These are phyloP conservation scores for Drosophila nikananu DNA, from an alignment of 1,140 invertebrate genomes.

Conservation along the genomic window DNA sequence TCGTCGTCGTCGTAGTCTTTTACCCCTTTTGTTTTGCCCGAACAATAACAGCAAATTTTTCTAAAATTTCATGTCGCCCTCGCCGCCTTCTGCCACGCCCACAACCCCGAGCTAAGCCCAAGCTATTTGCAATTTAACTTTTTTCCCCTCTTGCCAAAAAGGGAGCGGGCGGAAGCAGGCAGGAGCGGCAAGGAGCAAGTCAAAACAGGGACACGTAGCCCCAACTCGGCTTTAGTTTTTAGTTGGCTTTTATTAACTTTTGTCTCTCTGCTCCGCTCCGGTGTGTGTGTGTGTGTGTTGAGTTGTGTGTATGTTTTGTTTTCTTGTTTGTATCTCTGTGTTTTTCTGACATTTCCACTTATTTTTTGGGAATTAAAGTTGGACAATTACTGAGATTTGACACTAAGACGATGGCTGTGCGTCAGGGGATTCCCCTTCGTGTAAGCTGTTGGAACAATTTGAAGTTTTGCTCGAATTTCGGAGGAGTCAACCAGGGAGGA, in stretches of 20 bases:
- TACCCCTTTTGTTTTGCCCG: constrained; percentile 67
- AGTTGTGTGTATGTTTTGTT: constrained; percentile 14
- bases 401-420: constrained; percentile 53
- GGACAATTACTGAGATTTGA: constrained; percentile 77
- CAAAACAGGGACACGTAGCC: constrained; percentile 72
- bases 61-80: constrained; percentile 76
- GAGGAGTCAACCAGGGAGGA: constrained; percentile 20
- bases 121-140: constrained; percentile 82
- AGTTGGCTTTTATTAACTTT: constrained; percentile 83
- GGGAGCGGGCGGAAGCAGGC: not conserved
- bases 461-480: constrained; percentile 63
- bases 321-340: constrained; percentile 19
- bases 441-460: constrained; percentile 58
- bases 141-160: constrained; percentile 41
- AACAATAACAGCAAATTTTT: constrained; percentile 82
- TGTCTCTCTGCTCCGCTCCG: constrained; percentile 39
- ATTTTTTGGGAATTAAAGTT: constrained; percentile 72
- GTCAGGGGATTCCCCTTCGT: constrained; percentile 19
- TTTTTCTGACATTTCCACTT: constrained; percentile 62
- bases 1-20: constrained; percentile 13
- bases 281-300: not conserved
- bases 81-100: constrained; percentile 10
- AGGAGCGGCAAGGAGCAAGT: constrained; percentile 26
- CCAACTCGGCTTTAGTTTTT: constrained; percentile 76
- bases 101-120: constrained; percentile 37